Base-by-base conservation (phyloP, 2,888 invertebrate species). In the Halictus quadricinctus region DNA sequence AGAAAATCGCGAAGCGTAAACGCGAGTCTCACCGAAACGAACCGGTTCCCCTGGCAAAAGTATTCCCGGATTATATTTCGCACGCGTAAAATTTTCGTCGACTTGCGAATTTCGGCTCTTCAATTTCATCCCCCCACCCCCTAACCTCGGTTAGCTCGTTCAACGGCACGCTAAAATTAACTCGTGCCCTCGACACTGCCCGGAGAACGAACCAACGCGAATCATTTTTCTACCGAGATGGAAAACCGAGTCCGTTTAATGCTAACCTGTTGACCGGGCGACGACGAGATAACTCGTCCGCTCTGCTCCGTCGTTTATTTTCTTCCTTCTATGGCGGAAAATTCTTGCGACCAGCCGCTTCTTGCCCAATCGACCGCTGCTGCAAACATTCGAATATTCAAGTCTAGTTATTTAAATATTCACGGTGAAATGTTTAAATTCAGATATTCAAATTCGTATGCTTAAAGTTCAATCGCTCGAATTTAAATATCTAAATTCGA, bases 111-210 rank as follows among this genome's bases (percentile, higher is more conserved):
- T 84, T 88, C 79, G 82, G 79, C 76, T 82, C 74, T 74, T 77
- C 74, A 76, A 84, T 74, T 82, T 84, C 86, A 81, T 81, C 73
- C 73, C 29, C 48, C 13, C 29, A 10, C 25, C 5, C 4, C n/a
- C 18, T 36, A 29, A 2, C 29, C 41, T 8, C 29, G 29, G 64
- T 29, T n/a, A 29, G 29, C 76, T 81, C 70, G 81, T 79, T 78
- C 76, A 66, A 48, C 76, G 54, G 21, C 73, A 72, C n/a, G 83
- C 88, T 88, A 88, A 88, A 88, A 88, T 88, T 88, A 88, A 83
- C 85, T 80, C 15, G 4, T 81, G 70, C 83, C 84, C 87, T 79
- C 87, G 76, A 82, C 82, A 87, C 80, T 87, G 74, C 43, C 8
- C 41, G 12, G 43, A 43, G 15, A 58, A 75, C 64, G 8, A 72